Conservation (phyloP, 2,113 vertebrate species). For the Anser brachyrhynchus region DNA sequence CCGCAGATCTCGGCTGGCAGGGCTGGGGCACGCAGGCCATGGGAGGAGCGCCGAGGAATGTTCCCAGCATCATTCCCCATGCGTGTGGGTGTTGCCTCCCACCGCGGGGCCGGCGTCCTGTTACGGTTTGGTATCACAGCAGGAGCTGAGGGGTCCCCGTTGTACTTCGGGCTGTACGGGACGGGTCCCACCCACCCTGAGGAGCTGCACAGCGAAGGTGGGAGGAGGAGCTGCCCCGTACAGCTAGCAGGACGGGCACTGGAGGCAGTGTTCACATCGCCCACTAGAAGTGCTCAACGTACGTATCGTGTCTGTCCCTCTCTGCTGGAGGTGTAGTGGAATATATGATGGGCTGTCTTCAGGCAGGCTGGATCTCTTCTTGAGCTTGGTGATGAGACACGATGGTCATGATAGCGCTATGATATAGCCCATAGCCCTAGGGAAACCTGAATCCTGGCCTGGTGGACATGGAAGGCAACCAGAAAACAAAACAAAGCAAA, state of each 20-base stretch:
- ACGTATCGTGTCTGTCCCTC: neutral
- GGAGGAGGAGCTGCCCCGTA: neutral
- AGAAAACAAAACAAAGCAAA: neutral
- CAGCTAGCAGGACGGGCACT: accelerated
- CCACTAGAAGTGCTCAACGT: neutral
- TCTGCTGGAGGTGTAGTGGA: neutral
- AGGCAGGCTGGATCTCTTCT: neutral
- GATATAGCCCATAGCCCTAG: neutral
- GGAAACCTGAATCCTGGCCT: neutral
- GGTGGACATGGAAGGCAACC: neutral
- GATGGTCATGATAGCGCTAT: neutral
- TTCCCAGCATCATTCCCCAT: slow-evolving; percentile 14
- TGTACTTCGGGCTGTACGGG: neutral
- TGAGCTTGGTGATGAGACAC: neutral
- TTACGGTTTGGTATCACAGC: neutral
- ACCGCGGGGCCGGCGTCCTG: neutral
- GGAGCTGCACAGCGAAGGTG: neutral
- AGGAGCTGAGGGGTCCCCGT: neutral
- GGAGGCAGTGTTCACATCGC: neutral
- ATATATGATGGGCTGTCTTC: neutral
- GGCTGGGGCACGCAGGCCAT: neutral
- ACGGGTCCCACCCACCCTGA: neutral
- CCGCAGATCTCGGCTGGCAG: neutral
- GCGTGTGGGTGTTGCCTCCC: slow-evolving; percentile 23
- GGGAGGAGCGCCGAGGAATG: slow-evolving; percentile 30